Conservation (phyloP, 92 coral and sea anemone genomes). For the Ricordea florida region DNA sequence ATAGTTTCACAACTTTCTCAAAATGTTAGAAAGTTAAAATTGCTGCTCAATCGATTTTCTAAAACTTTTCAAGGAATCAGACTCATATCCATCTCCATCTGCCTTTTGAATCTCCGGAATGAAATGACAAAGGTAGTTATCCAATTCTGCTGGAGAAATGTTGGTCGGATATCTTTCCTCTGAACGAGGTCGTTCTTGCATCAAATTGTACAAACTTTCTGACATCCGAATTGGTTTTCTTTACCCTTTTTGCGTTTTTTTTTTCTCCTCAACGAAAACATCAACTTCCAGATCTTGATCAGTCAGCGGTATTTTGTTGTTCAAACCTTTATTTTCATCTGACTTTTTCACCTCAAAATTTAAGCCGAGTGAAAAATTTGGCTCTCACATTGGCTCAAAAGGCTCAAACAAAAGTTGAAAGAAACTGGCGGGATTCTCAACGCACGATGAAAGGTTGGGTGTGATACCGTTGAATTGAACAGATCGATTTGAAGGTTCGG, state of each 20-base stretch:
- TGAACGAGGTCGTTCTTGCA: constrained; percentile 33
- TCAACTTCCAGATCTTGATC: background rate
- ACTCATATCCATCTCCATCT: constrained; percentile 28
- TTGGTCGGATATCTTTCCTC: constrained; percentile 24
- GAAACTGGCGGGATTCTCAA: no score
- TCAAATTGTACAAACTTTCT: constrained; percentile 30
- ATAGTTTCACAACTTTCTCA: no score
- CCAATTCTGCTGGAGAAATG: constrained; percentile 22
- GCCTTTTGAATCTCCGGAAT: constrained; percentile 14
- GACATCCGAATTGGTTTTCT: background rate
- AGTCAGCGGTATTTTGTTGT: background rate
- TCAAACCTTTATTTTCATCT: background rate
- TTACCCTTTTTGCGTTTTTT: background rate
- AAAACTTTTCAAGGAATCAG: constrained; percentile 26
- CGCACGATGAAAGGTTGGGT: no score
- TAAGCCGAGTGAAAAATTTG: background rate
- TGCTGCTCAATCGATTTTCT: constrained; percentile 23
- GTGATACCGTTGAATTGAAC: no score
- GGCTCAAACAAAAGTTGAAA: background rate
- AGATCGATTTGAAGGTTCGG: no score
- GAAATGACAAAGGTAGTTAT: constrained; percentile 33
- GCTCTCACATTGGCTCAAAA: no score
- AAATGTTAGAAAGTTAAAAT: no score
- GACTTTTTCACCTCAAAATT: background rate
- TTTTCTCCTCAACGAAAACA: background rate